Base-by-base conservation (phyloP, 1,140 invertebrate species). In the Drosophila miranda region DNA sequence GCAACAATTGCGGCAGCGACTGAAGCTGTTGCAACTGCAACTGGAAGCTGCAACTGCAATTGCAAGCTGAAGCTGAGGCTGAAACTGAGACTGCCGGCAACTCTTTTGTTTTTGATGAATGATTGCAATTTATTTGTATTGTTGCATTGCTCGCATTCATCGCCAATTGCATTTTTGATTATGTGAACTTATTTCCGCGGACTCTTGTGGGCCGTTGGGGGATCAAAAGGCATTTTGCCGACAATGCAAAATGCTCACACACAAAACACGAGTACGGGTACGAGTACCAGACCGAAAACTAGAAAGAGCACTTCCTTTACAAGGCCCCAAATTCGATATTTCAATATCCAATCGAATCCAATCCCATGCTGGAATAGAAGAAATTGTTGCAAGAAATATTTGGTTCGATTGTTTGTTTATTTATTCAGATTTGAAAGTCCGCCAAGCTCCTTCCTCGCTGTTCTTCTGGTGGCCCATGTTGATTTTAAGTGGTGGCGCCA, bases 51-150 rank as follows among this genome's bases (percentile, higher is more conserved):
- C 34, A 38, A 38, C 34, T 38, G 34, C 30, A 34, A 34, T 11
- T 34, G 30, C 8, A 57, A n/a, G 57, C 67, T 42, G 78, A 26
- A 51, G 48, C 43, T 53, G 74, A 16, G 57, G 44, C 52, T 49
- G 42, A 41, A 41, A 30, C 49, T 9, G 61, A 14, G 59, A 45
- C 9, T 71, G 51, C 70, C 74, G 64, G 61, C 78, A 54, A 78
- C 48, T 86, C 73, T 79, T 81, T 87, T 87, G 83, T 87, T 75
- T 74, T 80, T 86, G 81, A 86, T 86, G 82, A 78, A 88, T 86
- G 82, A 82, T 78, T 82, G 82, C 82, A 86, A 86, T 86, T 86
- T 86, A 86, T 86, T 86, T 86, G 75, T 86, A 86, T 87, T 86
- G 83, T 86, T 86, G 82, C 82, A 82, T 87, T 82, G 73, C 74